Evolutionary conservation across 2,888 invertebrate species (phyloP), one percentile per base, ranked within the genome.

Genomic region (Dilophus febrilis): DNA sequence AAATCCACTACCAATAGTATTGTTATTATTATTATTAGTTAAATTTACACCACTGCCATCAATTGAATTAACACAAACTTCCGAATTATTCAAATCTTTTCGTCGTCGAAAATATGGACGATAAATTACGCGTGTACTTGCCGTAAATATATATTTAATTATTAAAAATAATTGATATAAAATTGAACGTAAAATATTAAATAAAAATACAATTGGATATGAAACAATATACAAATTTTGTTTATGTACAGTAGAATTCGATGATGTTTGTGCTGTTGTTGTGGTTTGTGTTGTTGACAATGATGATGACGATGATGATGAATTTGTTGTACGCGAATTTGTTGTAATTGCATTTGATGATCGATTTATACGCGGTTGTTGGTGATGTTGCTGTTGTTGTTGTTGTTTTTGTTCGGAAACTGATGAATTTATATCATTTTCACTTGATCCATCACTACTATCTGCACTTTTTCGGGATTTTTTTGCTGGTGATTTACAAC

Each of bases 161-260:
- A 86, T 74, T 60, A 86, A 72, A 66, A 84, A 85, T 63, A 87
- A 70, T 65, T 86, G 83, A 66, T 86, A 86, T 52, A 86, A 71
- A 56, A 86, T 67, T 47, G 83, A 77, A 54, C 85, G 75, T 52
- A 87, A 64, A 54, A 86, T 71, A 61, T 84, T 85, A 64, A 86
- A 87, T 51, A 86, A 69, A 64, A 86, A 76, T 59, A 87, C 81
- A 50, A 87, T 74, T 44, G 86, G 86, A 64, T 84, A 83, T 51
- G 86, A 86, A 65, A 86, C 84, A 59, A 84, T 73, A 64, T 86
- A 85, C 53, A 87, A 72, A 64, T 86, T 87, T 63, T 82, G 74
- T 64, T 86, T 85, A 65, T 86, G 86, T 55, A 86, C 82, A 12
- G 32, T 34, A 12, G 30, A 32, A 22, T 33, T 30, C 2, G 28